Evolutionary conservation across 2,888 invertebrate species (phyloP).

Genomic region (Dolichopus griseipennis): DNA sequence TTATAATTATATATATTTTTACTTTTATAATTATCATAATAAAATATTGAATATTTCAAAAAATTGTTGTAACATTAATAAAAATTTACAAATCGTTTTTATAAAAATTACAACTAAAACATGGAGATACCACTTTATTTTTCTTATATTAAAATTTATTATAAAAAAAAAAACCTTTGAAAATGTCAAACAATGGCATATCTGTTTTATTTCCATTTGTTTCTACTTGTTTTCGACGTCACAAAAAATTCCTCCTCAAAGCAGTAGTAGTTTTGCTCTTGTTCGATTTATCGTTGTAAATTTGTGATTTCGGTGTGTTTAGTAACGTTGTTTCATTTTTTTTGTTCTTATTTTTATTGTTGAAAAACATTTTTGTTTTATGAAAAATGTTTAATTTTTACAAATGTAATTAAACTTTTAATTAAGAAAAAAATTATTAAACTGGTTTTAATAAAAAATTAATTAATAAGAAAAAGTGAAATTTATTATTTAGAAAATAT

Average conservation of each 20-base stretch:
- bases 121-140: too few species aligned
- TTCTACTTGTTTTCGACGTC: background rate
- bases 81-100: too few species aligned
- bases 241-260: background rate
- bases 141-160: too few species aligned
- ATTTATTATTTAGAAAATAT: background rate
- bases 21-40: too few species aligned
- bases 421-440: background rate
- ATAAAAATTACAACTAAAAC: too few species aligned
- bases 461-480: background rate
- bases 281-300: background rate
- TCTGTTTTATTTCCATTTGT: background rate
- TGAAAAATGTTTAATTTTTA: background rate
- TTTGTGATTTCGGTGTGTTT: background rate
- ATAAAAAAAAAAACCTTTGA: too few species aligned
- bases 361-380: conserved; percentile 1
- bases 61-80: too few species aligned
- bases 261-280: background rate
- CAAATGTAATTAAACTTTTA: background rate
- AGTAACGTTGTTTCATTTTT: background rate
- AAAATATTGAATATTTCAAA: too few species aligned
- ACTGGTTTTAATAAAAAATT: background rate
- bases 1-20: too few species aligned
- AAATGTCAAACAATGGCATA: too few species aligned
- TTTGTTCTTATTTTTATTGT: background rate